Percentiles rank a stretch among this genome's conserved stretches.
These are phyloP conservation scores for Strix occidentalis DNA, from an alignment of 2,797 vertebrate genomes.

Conservation along the genomic window DNA sequence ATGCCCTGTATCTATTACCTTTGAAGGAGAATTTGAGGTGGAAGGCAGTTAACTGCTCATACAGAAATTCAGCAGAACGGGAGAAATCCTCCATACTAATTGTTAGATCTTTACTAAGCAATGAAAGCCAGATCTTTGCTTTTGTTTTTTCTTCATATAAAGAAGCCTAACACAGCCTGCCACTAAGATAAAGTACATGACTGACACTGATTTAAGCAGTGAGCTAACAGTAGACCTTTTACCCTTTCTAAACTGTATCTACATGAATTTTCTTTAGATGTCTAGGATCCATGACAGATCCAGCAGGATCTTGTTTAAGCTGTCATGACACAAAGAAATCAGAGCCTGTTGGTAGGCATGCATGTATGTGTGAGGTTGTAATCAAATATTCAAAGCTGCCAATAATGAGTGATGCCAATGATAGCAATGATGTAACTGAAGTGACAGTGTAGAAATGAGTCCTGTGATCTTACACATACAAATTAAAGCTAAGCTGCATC, in stretches of 20 bases:
- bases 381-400: constrained; percentile 28
- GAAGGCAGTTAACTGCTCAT: background rate
- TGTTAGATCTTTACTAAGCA: background rate
- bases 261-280: background rate
- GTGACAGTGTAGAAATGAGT: background rate
- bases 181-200: background rate
- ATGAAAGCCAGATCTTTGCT: background rate
- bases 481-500: background rate
- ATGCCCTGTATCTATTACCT: background rate
- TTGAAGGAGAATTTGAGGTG: background rate
- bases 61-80: background rate
- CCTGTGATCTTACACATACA: background rate
- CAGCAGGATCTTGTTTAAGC: background rate
- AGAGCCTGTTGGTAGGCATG: background rate
- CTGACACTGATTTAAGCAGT: background rate
- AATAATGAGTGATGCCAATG: constrained; percentile 11
- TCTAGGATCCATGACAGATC: background rate
- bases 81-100: background rate
- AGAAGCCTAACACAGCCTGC: background rate
- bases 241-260: background rate
- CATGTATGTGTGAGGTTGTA: background rate
- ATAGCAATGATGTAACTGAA: background rate
- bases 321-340: background rate
- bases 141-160: background rate
- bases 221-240: background rate